A percentile compares a stretch with the other conserved stretches of the same genome.
These are phyloP conservation scores for Eucriotettix oculatus DNA, from an alignment of 2,888 invertebrate genomes.

Conservation along the genomic window DNA sequence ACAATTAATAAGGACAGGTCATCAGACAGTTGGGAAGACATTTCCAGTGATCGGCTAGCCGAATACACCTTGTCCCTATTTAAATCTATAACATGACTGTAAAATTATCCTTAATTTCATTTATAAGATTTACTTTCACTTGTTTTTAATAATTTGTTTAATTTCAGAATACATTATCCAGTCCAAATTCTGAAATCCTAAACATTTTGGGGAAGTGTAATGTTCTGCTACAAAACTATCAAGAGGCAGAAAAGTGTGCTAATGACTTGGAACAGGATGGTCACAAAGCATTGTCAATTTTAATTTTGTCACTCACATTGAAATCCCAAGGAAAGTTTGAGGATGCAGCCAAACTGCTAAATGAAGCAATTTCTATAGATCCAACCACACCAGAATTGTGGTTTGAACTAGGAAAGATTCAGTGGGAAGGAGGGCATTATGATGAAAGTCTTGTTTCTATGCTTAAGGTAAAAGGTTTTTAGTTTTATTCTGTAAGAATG, in stretches of 20 bases:
- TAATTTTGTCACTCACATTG: slow-evolving; percentile 34
- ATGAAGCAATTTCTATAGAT: slow-evolving; percentile 27
- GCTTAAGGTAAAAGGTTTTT: slow-evolving; percentile 34
- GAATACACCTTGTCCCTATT: too few species aligned
- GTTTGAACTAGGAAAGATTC: slow-evolving; percentile 40
- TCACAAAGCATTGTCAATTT: slow-evolving; percentile 18
- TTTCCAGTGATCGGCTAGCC: too few species aligned
- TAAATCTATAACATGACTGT: too few species aligned
- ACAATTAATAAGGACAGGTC: too few species aligned
- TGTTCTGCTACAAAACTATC: slow-evolving; percentile 25
- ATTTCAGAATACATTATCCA: background rate
- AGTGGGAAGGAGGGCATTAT: slow-evolving; percentile 39
- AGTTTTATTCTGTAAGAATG: background rate
- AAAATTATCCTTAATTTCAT: too few species aligned
- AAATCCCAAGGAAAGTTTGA: slow-evolving; percentile 32
- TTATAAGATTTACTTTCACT: too few species aligned
- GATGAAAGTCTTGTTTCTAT: slow-evolving; percentile 44
- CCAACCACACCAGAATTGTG: slow-evolving; percentile 33
- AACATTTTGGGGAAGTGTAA: slow-evolving; percentile 23
- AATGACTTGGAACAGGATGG: slow-evolving; percentile 20
- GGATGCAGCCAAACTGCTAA: slow-evolving; percentile 31
- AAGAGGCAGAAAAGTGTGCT: slow-evolving; percentile 23
- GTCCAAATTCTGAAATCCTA: slow-evolving; percentile 7
- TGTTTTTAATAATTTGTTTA: background rate
- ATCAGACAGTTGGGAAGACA: too few species aligned